Conservation (phyloP, 2,888 invertebrate species). For the Lomographa bimaculata region DNA sequence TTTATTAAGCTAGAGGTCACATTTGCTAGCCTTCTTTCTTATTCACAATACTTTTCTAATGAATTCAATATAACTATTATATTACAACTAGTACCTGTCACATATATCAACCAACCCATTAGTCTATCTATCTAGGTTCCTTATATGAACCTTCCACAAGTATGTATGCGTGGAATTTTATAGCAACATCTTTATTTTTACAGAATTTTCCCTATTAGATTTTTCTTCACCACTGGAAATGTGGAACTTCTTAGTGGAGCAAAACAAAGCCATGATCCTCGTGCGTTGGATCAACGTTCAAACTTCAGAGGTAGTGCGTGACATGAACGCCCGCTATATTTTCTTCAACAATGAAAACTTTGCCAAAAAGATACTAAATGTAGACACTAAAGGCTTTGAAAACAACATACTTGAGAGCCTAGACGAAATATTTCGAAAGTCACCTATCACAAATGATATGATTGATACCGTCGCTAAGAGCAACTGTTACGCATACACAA, state of each 20-base stretch:
- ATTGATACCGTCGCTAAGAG: slow-evolving; percentile 74
- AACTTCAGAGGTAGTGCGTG: slow-evolving; percentile 75
- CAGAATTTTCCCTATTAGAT: slow-evolving; percentile 78
- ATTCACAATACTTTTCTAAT: too few species aligned
- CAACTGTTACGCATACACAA: slow-evolving; percentile 75
- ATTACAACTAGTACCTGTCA: too few species aligned
- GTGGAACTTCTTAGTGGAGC: slow-evolving; percentile 85
- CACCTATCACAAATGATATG: slow-evolving; percentile 84
- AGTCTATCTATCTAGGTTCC: too few species aligned
- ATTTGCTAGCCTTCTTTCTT: too few species aligned
- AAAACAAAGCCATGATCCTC: slow-evolving; percentile 84
- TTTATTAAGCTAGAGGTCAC: too few species aligned
- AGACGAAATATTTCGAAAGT: slow-evolving; percentile 77
- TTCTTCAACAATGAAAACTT: slow-evolving; percentile 74
- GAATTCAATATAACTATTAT: too few species aligned
- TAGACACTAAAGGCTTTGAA: slow-evolving; percentile 69
- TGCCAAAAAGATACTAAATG: slow-evolving; percentile 66
- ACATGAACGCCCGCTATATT: slow-evolving; percentile 73
- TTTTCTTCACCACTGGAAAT: slow-evolving; percentile 78
- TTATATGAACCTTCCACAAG: too few species aligned
- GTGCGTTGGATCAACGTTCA: slow-evolving; percentile 85
- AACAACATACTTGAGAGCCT: slow-evolving; percentile 66
- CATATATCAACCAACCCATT: too few species aligned
- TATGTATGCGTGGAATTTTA: too few species aligned
- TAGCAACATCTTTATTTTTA: slow-evolving; percentile 39